Base-by-base conservation (phyloP, 2,113 vertebrate species). In the Zapus hudsonius region DNA sequence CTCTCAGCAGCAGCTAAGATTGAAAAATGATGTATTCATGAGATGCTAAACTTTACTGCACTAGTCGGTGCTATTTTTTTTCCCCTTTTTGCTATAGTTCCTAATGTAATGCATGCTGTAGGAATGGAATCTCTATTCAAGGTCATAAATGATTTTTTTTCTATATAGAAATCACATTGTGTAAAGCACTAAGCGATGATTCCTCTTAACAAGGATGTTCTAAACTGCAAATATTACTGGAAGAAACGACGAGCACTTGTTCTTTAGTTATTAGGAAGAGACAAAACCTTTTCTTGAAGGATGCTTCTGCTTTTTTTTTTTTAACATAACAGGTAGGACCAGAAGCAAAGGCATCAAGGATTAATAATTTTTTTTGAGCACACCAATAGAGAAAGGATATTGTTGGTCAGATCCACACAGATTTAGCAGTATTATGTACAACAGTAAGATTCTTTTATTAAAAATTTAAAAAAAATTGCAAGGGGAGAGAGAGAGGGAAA, bases 141-240 rank as follows among this genome's bases (percentile, higher is more conserved):
- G 64, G 82, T 90, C 55, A 61, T 92, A 76, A 95, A 52, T 94
- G 69, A 75, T 90, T 52, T 72, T 89, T n/a, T 93, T 64, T 63
- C 47, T 83, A 89, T 84, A 73, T 36, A 79, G 47, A 89, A 86
- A 84, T 89, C 38, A 11, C 29, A 79, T 67, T 94, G 67, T 42
- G 0, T 1, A n/a, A 94, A 89, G 83, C 57, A 69, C 81, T 44
- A 95, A 94, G 13, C 22, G 94, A 7, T 52, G 74, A 55, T n/a
- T 74, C 19, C 2, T 91, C 0, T 93, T 94, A 73, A 42, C 25
- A 93, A 87, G 93, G 25, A 36, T 95, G 61, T 95, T 19, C 11
- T 8, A 19, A 91, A 74, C n/a, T 19, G 61, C 95, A 95, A 42
- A 0, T 6, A 38, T 33, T 31, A 33, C 10, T 64, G 44, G 64